These are phyloP conservation scores for Silurus lanzhouensis DNA, from an alignment of 2,797 vertebrate species.

Conservation along the genomic window DNA sequence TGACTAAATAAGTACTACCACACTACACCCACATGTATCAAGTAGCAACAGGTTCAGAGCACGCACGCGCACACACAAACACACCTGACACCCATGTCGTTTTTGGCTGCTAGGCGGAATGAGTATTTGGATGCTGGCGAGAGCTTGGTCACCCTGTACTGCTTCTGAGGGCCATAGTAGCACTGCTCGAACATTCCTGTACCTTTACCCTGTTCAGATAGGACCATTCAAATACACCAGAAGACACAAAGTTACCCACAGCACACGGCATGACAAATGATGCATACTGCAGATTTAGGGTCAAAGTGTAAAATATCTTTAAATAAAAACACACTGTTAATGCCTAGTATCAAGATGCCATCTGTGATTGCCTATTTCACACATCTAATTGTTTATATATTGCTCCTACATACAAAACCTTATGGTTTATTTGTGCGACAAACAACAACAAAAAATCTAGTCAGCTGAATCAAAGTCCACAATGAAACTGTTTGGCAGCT, in stretches of 20 bases:
- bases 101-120: constrained; percentile 95
- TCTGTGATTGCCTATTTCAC: not conserved
- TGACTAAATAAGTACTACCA: not conserved
- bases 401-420: not conserved
- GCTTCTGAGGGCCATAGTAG: constrained; percentile 90
- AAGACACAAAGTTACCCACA: not conserved
- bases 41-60: constrained; percentile 14
- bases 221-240: not conserved
- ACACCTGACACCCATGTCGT: constrained; percentile 93
- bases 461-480: not conserved
- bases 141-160: constrained; percentile 92
- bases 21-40: not conserved
- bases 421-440: not conserved
- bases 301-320: not conserved
- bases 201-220: constrained; percentile 84
- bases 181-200: constrained; percentile 88
- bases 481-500: not conserved
- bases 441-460: not conserved
- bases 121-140: constrained; percentile 93
- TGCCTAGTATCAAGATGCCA: not conserved
- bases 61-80: constrained; percentile 15
- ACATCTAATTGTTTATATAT: not conserved
- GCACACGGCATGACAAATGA: not conserved
- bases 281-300: not conserved
- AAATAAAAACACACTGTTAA: not conserved